Conservation (phyloP, 2,797 vertebrate species). For the Anguilla marmorata region DNA sequence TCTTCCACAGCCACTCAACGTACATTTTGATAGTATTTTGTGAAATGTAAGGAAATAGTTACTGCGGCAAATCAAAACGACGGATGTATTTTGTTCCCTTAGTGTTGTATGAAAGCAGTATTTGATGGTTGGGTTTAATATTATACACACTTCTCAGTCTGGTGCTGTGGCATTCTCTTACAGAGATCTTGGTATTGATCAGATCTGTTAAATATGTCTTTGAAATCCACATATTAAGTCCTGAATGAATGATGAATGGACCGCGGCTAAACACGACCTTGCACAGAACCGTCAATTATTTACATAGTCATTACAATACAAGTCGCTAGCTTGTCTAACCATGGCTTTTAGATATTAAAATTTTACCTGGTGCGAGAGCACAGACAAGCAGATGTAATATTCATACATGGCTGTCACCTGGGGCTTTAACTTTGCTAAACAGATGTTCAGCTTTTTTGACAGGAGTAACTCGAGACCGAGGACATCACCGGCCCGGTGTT, state of each 20-base stretch:
- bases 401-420: slow-evolving; percentile 18
- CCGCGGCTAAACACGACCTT: not conserved
- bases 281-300: not conserved
- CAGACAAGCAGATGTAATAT: slow-evolving; percentile 24
- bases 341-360: not conserved
- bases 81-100: not conserved
- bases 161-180: not conserved
- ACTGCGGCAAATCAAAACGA: not conserved
- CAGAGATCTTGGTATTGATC: not conserved
- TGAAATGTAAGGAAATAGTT: not conserved
- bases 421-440: slow-evolving; percentile 6
- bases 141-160: not conserved
- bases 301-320: not conserved
- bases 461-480: slow-evolving; percentile 1
- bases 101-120: not conserved
- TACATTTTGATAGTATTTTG: not conserved
- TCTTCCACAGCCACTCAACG: not conserved
- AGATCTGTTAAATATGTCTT: not conserved
- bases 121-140: not conserved
- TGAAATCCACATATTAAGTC: not conserved
- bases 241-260: not conserved
- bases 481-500: slow-evolving; percentile 10
- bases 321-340: slow-evolving; percentile 19
- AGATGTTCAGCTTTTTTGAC: slow-evolving; percentile 3
- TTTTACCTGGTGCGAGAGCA: slow-evolving; percentile 12